Evolutionary conservation across 1,140 invertebrate species (phyloP).

Genomic region (Augochlora pura): DNA sequence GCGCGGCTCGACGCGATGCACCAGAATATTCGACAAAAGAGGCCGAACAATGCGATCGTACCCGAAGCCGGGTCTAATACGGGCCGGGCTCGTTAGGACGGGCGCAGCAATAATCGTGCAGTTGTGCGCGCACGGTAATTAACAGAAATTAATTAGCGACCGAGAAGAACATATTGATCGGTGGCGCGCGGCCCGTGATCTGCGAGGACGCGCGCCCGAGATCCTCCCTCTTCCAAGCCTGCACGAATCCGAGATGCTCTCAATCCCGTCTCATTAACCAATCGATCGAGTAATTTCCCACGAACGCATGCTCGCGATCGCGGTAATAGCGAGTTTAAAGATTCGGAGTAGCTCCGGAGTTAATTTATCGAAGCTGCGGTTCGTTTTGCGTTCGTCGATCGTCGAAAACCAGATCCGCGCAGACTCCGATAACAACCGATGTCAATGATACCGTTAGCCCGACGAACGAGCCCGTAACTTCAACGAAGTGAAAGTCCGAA

Average conservation of each 20-base stretch:
- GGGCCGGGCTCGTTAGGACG: not conserved
- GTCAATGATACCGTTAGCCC: no score
- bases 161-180: conserved; percentile 26
- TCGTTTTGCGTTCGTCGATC: no score
- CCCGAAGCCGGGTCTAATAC: not conserved
- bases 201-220: not conserved
- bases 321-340: no score
- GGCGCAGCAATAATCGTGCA: conserved; percentile 4
- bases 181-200: not conserved
- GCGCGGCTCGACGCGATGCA: not conserved
- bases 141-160: conserved; percentile 68
- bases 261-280: not conserved
- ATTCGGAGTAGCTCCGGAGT: no score
- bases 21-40: conserved; percentile 34
- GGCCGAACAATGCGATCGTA: conserved; percentile 25
- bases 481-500: not conserved
- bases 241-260: not conserved
- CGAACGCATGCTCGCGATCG: no score
- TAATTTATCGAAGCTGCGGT: no score
- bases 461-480: no score
- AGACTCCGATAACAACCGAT: no score
- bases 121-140: conserved; percentile 56
- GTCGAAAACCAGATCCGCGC: no score
- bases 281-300: no score
- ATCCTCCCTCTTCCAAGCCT: not conserved